Conservation (phyloP, 2,888 invertebrate genomes). For the Trichogramma evanescens region DNA sequence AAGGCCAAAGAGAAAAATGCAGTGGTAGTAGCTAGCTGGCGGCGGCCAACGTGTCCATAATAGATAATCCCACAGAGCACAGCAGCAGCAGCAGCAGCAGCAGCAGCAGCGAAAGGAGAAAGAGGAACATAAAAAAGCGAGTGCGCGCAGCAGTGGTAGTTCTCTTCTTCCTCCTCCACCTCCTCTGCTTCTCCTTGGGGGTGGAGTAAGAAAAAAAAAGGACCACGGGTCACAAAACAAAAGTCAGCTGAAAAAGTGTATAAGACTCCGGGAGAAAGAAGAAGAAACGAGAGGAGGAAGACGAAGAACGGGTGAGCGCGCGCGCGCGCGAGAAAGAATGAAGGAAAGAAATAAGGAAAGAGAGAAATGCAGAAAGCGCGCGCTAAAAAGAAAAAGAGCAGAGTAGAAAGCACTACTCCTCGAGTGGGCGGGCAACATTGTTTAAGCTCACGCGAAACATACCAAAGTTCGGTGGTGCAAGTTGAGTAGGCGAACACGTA, state of each 20-base stretch:
- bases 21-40: no score
- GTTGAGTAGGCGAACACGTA: background rate
- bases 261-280: background rate
- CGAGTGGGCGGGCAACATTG: slow-evolving; percentile 5
- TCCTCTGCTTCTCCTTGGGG: no score
- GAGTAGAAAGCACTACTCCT: no score
- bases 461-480: slow-evolving; percentile 3
- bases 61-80: background rate
- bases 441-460: slow-evolving; percentile 9
- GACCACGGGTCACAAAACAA: no score
- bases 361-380: no score
- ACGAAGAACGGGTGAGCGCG: background rate
- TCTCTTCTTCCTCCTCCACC: no score
- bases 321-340: background rate
- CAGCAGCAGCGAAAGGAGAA: background rate
- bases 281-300: background rate
- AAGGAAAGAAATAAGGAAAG: no score
- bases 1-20: no score
- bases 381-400: no score
- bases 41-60: background rate
- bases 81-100: background rate
- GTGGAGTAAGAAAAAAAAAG: no score
- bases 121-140: background rate
- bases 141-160: no score
- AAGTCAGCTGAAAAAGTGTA: background rate